Percentiles rank a stretch among this genome's conserved stretches.
Conservation (phyloP, 1,140 invertebrate genomes). For the Pogonomyrmex californicus region DNA sequence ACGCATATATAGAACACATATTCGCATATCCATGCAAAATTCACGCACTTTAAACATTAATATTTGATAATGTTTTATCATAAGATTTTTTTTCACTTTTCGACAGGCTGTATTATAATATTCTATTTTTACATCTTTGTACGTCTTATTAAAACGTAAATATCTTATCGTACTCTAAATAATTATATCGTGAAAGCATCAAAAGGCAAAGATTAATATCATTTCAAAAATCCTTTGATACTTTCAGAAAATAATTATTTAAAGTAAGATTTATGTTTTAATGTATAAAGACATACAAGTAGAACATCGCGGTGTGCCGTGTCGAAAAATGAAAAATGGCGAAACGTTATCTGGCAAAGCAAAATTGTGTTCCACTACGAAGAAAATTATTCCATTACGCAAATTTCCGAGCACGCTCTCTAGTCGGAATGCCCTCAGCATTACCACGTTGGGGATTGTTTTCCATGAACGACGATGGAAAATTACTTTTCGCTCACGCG, state of each 20-base stretch:
- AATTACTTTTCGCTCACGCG: conserved; percentile 50
- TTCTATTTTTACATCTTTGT: too few species aligned
- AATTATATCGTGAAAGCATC: too few species aligned
- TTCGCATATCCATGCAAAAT: neutral
- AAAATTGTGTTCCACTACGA: conserved; percentile 45
- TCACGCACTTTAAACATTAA: too few species aligned
- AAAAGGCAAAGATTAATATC: neutral
- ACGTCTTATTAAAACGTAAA: too few species aligned
- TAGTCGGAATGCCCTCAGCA: conserved; percentile 1
- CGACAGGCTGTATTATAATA: too few species aligned
- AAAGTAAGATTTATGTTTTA: neutral
- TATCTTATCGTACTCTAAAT: too few species aligned
- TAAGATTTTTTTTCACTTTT: too few species aligned
- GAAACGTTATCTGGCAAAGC: neutral
- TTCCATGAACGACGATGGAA: conserved; percentile 55
- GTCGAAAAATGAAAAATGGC: neutral
- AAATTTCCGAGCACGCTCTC: conserved; percentile 46
- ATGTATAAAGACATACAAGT: neutral
- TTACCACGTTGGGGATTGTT: conserved; percentile 43
- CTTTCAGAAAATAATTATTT: neutral
- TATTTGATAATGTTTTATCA: neutral
- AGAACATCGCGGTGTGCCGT: neutral
- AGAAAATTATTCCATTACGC: conserved; percentile 61
- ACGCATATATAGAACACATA: neutral
- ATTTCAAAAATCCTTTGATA: neutral